A percentile compares a stretch with the other conserved stretches of the same genome.
Evolutionary conservation across 2,797 vertebrate species (phyloP).

Genomic region (Oryzias sinensis): DNA sequence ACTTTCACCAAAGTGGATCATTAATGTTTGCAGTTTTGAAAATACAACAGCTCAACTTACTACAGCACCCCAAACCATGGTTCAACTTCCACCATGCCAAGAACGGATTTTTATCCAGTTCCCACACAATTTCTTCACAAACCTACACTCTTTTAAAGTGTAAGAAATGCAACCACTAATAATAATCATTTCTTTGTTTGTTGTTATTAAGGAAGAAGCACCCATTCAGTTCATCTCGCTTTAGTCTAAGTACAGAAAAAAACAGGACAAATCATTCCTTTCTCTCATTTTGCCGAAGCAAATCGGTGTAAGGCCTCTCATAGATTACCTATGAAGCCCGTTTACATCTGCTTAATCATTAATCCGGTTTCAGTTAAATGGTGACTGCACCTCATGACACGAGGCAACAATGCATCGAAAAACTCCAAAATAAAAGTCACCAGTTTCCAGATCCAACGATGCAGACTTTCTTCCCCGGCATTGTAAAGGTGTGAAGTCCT

Average conservation of each 20-base stretch:
- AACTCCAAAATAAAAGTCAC: constrained; percentile 49
- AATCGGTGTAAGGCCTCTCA: background rate
- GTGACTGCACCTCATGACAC: background rate
- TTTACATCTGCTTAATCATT: constrained; percentile 7
- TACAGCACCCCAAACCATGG: no score
- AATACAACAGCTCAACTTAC: no score
- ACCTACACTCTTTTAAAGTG: no score
- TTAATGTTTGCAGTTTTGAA: no score
- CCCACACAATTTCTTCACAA: no score
- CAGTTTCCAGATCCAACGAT: constrained; percentile 79
- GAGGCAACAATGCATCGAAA: background rate
- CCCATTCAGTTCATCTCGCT: no score
- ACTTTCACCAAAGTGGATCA: no score
- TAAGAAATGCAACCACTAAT: no score
- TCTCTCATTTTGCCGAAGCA: background rate
- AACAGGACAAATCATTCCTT: background rate
- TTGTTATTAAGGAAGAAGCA: no score
- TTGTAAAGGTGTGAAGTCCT: constrained; percentile 4
- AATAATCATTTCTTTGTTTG: no score
- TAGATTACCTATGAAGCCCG: constrained; percentile 1
- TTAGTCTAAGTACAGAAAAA: background rate
- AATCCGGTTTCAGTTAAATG: constrained; percentile 1
- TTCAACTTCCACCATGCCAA: no score
- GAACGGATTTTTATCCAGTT: no score
- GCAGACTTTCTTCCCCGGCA: constrained; percentile 77